Percentiles rank a stretch among this genome's conserved stretches.
These are phyloP conservation scores for Himalopsyche japonica DNA, from an alignment of 2,888 invertebrate species.

Conservation along the genomic window DNA sequence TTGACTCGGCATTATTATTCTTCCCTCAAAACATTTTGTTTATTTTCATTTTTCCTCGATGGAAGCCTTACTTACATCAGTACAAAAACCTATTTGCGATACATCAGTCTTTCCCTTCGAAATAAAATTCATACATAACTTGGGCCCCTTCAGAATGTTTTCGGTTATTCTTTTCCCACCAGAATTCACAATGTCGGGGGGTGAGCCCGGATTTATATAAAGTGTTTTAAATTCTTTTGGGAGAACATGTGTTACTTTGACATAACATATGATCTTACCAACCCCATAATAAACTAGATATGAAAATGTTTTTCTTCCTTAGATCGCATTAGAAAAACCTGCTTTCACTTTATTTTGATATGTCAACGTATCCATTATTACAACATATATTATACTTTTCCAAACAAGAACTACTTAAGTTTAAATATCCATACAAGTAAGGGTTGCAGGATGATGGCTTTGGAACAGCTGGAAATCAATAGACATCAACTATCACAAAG, in stretches of 20 bases:
- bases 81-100: constrained; percentile 7
- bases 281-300: neutral
- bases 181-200: constrained; percentile 47
- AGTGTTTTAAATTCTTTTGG: constrained; percentile 53
- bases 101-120: constrained; percentile 10
- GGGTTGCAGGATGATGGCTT: too few relatives aligned
- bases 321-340: neutral
- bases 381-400: too few relatives aligned
- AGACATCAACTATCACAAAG: too few relatives aligned
- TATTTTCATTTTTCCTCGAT: neutral
- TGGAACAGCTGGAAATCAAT: too few relatives aligned
- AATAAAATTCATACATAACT: constrained; percentile 18
- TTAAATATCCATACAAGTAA: too few relatives aligned
- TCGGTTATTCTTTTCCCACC: constrained; percentile 27
- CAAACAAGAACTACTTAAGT: too few relatives aligned
- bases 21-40: constrained; percentile 1
- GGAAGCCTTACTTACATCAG: neutral
- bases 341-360: neutral
- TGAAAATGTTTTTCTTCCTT: neutral
- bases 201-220: constrained; percentile 47
- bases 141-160: constrained; percentile 6
- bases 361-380: neutral
- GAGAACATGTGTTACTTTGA: constrained; percentile 43
- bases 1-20: neutral
- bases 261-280: constrained; percentile 34